Evolutionary conservation across 2,888 invertebrate species (phyloP).

Genomic region (Phrixothrix hirtus): DNA sequence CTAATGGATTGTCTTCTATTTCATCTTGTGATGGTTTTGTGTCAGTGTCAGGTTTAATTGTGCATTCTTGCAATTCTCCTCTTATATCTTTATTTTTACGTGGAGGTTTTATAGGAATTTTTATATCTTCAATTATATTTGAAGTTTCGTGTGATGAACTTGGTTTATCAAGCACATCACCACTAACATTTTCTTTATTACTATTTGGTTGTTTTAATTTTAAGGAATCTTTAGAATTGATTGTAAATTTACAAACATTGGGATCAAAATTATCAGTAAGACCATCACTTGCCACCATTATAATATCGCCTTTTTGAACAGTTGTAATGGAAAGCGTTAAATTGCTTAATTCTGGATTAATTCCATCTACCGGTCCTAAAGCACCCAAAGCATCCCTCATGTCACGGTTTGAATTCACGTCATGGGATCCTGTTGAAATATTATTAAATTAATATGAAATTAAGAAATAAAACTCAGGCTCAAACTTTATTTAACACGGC

Average conservation of each 20-base stretch:
- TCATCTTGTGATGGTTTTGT: background rate
- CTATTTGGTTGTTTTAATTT: slow-evolving; percentile 47
- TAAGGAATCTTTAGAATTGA: slow-evolving; percentile 52
- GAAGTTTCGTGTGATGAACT: too few species aligned
- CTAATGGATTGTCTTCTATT: slow-evolving; percentile 43
- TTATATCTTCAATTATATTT: too few species aligned
- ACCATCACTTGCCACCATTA: slow-evolving; percentile 88
- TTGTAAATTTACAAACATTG: slow-evolving; percentile 85
- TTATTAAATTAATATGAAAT: slow-evolving; percentile 9
- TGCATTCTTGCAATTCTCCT: too few species aligned
- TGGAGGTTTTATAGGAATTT: slow-evolving; percentile 31
- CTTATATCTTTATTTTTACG: slow-evolving; percentile 23
- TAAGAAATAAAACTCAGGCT: background rate
- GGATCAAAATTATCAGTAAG: slow-evolving; percentile 91
- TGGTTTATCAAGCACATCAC: background rate
- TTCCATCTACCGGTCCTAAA: slow-evolving; percentile 83
- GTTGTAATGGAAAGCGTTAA: slow-evolving; percentile 83
- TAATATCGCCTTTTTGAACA: slow-evolving; percentile 78
- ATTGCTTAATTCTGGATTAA: slow-evolving; percentile 83
- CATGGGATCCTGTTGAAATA: slow-evolving; percentile 70
- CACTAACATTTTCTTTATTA: too few species aligned
- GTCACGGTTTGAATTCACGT: slow-evolving; percentile 79
- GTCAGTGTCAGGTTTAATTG: background rate
- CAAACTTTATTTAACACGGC: too few species aligned
- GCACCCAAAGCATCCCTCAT: slow-evolving; percentile 90